phyloP scores from a whole-genome alignment of 2,113 vertebrate species.

The Madoqua kirkii region DNA sequence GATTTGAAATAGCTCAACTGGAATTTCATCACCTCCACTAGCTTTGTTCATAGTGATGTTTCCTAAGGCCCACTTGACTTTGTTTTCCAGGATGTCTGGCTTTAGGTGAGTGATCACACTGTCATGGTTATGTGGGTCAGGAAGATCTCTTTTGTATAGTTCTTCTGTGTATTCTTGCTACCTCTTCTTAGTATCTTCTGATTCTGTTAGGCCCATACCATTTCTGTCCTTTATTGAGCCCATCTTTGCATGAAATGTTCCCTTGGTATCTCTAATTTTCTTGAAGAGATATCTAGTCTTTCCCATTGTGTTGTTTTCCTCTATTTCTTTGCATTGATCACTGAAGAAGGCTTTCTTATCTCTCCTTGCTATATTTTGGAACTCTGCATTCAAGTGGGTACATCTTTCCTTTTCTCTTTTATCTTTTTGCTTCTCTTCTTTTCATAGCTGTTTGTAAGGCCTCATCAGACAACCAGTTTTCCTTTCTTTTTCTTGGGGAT shows the following conservation, averaged over 20 bases:
- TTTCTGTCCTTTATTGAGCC: not conserved
- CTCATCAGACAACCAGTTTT: not conserved
- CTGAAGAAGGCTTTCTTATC: not conserved
- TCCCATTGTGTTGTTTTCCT: not conserved
- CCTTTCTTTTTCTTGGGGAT: not conserved
- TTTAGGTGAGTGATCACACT: not conserved
- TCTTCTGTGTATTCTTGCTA: not conserved
- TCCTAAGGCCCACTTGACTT: not conserved
- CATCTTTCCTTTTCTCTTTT: not conserved
- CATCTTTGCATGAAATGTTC: not conserved
- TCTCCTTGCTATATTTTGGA: not conserved
- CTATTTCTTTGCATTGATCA: not conserved
- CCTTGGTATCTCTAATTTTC: not conserved
- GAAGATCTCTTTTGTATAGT: not conserved
- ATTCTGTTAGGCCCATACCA: not conserved
- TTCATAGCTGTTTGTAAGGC: not conserved
- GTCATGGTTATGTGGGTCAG: not conserved
- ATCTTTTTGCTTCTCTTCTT: not conserved
- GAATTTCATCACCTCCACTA: not conserved
- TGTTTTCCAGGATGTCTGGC: fast-evolving
- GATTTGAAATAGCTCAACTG: not conserved
- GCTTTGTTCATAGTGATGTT: not conserved
- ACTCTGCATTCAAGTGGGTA: not conserved
- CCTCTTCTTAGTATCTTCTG: not conserved
- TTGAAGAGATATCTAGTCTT: not conserved